Evolutionary conservation across 2,888 invertebrate species (phyloP).

Genomic region (Standfussiana lucernea): DNA sequence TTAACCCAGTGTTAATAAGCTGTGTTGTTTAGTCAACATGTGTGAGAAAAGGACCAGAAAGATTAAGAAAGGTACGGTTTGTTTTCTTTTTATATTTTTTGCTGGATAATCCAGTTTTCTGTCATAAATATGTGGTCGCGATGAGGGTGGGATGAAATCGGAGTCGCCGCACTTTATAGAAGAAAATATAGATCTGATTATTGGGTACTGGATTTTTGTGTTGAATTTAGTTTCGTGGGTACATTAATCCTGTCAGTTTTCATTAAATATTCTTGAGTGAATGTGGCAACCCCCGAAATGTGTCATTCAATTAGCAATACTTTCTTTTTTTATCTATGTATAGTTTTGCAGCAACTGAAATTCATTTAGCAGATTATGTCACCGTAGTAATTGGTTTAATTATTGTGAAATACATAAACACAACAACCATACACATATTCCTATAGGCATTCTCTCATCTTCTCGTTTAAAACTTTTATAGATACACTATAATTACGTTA

Average conservation of each 20-base stretch:
- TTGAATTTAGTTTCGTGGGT: not conserved
- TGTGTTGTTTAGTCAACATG: slow-evolving; percentile 77
- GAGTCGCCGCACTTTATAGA: slow-evolving; percentile 2
- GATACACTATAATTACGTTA: not conserved
- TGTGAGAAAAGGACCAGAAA: slow-evolving; percentile 84
- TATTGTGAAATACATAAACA: not conserved
- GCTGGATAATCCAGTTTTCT: slow-evolving; percentile 11
- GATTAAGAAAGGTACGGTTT: slow-evolving; percentile 80
- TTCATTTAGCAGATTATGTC: not conserved
- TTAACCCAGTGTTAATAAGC: slow-evolving; percentile 71
- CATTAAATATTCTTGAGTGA: no score
- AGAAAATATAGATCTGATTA: not conserved
- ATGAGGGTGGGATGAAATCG: slow-evolving; percentile 19
- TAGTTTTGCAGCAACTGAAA: not conserved
- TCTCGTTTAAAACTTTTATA: not conserved
- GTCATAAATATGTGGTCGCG: not conserved
- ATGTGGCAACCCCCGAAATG: no score
- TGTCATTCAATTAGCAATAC: not conserved
- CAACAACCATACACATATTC: not conserved
- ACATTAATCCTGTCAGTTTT: not conserved
- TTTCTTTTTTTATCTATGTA: not conserved
- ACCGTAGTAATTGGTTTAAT: not conserved
- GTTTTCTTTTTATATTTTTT: not conserved
- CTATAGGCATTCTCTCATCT: not conserved
- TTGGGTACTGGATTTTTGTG: not conserved